Conservation (phyloP, 2,113 vertebrate genomes). For the Corythaeola cristata region DNA sequence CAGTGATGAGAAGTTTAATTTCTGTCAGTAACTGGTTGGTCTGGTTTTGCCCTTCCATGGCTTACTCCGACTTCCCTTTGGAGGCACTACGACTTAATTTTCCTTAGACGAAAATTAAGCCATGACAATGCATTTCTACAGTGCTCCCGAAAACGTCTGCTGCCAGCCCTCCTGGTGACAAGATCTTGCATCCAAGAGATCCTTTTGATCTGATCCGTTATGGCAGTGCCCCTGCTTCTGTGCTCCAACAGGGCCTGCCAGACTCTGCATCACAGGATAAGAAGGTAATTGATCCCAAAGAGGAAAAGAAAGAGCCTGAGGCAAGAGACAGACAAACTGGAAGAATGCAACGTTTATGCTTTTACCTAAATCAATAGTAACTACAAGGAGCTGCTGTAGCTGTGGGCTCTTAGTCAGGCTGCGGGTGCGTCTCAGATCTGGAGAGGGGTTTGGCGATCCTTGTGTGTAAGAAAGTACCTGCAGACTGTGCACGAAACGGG, state of each 20-base stretch:
- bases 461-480: neutral
- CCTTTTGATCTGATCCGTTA: neutral
- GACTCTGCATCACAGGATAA: neutral
- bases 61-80: neutral
- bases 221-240: neutral
- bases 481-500: neutral
- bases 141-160: neutral
- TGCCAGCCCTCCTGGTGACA: neutral
- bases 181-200: neutral
- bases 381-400: neutral
- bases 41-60: neutral
- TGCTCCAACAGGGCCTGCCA: neutral
- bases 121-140: neutral
- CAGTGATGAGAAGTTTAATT: neutral
- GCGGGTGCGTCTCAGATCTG: neutral
- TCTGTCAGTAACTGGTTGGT: neutral
- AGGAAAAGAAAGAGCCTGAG: slow-evolving; percentile 31
- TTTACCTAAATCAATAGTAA: slow-evolving; percentile 35
- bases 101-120: neutral
- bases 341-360: slow-evolving; percentile 1
- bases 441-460: neutral
- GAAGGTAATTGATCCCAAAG: slow-evolving; percentile 42
- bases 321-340: neutral
- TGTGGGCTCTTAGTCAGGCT: neutral
- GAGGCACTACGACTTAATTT: neutral